These are phyloP conservation scores for Meganola albula DNA, from an alignment of 2,888 invertebrate species.

Conservation along the genomic window DNA sequence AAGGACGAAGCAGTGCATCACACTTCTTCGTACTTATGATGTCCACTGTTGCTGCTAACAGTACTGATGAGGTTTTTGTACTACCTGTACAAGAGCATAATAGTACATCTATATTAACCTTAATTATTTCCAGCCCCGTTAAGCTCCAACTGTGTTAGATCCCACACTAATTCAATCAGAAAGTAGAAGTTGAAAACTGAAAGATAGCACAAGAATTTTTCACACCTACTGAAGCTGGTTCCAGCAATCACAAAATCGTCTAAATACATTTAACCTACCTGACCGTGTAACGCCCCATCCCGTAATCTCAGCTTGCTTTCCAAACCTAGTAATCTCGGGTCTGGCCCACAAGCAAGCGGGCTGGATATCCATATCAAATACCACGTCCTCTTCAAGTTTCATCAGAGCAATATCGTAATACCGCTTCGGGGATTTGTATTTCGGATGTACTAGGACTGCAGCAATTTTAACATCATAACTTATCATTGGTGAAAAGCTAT, in stretches of 20 bases:
- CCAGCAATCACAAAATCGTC: too few species aligned
- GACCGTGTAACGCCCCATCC: slow-evolving; percentile 52
- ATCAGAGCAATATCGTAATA: slow-evolving; percentile 55
- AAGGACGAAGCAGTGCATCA: slow-evolving; percentile 29
- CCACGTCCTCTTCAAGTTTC: slow-evolving; percentile 32
- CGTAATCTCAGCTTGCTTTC: slow-evolving; percentile 35
- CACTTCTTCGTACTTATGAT: slow-evolving; percentile 40
- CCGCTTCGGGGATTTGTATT: slow-evolving; percentile 43
- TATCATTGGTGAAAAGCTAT: slow-evolving; percentile 1
- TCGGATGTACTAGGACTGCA: slow-evolving; percentile 40
- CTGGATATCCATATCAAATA: slow-evolving; percentile 34
- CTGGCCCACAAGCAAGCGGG: slow-evolving; percentile 53
- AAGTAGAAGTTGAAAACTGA: too few species aligned
- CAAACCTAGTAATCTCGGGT: slow-evolving; percentile 28
- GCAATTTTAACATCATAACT: slow-evolving; percentile 28
- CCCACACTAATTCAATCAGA: too few species aligned
- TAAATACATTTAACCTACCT: too few species aligned
- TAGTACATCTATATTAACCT: too few species aligned
- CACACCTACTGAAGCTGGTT: too few species aligned
- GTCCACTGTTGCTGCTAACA: slow-evolving; percentile 44
- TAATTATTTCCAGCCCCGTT: too few species aligned
- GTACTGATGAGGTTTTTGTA: slow-evolving; percentile 35
- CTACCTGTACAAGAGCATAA: slow-evolving; percentile 28
- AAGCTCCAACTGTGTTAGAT: too few species aligned
- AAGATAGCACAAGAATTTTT: too few species aligned